Conservation (phyloP, 2,113 vertebrate species). For the Pipra filicauda region DNA sequence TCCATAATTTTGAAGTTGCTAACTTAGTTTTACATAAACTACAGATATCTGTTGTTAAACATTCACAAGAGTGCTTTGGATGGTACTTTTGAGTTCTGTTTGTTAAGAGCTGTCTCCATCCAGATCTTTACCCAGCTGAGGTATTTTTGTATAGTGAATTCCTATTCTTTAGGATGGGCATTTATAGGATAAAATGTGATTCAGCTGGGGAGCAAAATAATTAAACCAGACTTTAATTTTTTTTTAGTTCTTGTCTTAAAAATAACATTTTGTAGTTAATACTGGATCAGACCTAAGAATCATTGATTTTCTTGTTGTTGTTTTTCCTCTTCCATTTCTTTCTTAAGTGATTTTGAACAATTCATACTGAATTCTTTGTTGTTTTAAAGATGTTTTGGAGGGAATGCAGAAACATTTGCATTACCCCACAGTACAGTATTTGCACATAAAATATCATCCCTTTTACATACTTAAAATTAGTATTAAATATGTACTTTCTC, state of each 20-base stretch:
- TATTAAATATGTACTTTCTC: background rate
- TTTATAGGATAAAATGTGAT: background rate
- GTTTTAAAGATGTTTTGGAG: background rate
- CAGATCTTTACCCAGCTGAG: background rate
- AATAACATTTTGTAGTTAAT: background rate
- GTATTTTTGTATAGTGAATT: background rate
- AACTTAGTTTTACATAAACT: background rate
- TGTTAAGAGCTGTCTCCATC: background rate
- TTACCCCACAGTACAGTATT: background rate
- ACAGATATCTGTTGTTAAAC: background rate
- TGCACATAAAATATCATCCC: background rate
- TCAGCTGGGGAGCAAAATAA: background rate
- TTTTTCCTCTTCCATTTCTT: background rate
- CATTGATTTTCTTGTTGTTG: background rate
- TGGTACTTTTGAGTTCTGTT: background rate
- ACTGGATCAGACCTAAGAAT: background rate
- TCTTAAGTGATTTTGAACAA: background rate
- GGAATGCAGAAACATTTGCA: background rate
- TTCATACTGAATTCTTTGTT: background rate
- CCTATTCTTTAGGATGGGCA: background rate
- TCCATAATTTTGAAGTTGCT: background rate
- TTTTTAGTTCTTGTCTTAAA: background rate
- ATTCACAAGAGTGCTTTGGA: background rate
- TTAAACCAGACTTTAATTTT: background rate
- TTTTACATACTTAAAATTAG: background rate